phyloP scores from a whole-genome alignment of 2,113 vertebrate species.

The Cololabis saira region DNA sequence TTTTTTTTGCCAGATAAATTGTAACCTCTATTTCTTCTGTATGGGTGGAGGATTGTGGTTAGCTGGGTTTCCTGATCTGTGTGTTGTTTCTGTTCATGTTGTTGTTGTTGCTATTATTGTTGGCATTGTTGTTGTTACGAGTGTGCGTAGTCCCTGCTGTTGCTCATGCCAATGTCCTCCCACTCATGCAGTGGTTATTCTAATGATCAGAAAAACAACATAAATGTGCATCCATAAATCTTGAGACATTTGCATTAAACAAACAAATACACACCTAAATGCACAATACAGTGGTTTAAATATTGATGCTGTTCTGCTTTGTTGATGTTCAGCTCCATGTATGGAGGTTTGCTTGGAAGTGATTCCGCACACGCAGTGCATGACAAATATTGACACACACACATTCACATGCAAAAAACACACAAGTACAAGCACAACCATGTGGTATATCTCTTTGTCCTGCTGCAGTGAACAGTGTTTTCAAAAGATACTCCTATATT shows the following conservation, averaged over 20 bases:
- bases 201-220: slow-evolving; percentile 50
- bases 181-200: slow-evolving; percentile 62
- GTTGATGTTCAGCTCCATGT: slow-evolving; percentile 57
- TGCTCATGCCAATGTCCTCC: slow-evolving; percentile 68
- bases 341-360: slow-evolving; percentile 51
- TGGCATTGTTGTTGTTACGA: slow-evolving; percentile 52
- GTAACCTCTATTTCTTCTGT: slow-evolving; percentile 60
- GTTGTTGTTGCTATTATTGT: slow-evolving; percentile 52
- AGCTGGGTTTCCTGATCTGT: slow-evolving; percentile 57
- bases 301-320: slow-evolving; percentile 49
- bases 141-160: slow-evolving; percentile 67
- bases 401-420: slow-evolving; percentile 22
- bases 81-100: slow-evolving; percentile 65
- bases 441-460: slow-evolving; percentile 68
- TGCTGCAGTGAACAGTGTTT: slow-evolving; percentile 75
- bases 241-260: slow-evolving; percentile 38
- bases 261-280: slow-evolving; percentile 23
- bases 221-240: slow-evolving; percentile 56
- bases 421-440: slow-evolving; percentile 50
- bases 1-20: slow-evolving; percentile 50
- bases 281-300: slow-evolving; percentile 28
- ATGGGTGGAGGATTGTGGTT: slow-evolving; percentile 59
- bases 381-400: slow-evolving; percentile 9
- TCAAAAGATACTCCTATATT: slow-evolving; percentile 74
- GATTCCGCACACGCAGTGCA: slow-evolving; percentile 21